A percentile compares a stretch with the other conserved stretches of the same genome.
Conservation (phyloP, 2,888 invertebrate species). For the Zeuzera pyrina region DNA sequence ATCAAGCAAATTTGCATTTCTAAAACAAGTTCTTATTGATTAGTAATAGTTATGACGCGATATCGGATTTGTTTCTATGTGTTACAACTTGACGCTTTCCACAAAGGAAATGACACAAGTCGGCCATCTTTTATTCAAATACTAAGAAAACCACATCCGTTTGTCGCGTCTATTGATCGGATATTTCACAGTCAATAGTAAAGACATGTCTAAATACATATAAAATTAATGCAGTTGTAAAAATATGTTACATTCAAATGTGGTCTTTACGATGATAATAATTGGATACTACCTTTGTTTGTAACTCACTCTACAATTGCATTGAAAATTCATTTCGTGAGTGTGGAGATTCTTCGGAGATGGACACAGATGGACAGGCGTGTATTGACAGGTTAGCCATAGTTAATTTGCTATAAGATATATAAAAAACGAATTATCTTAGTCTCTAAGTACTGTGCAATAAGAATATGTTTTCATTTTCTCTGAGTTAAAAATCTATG, state of each 20-base stretch:
- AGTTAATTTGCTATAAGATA: neutral
- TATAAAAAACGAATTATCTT: no score
- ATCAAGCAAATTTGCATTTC: no score
- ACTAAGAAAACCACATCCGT: slow-evolving; percentile 44
- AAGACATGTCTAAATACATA: slow-evolving; percentile 13
- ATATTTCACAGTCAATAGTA: slow-evolving; percentile 26
- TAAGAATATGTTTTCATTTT: neutral
- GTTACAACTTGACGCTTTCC: slow-evolving; percentile 24
- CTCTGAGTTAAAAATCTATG: neutral
- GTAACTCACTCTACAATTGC: no score
- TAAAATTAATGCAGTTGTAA: slow-evolving; percentile 8
- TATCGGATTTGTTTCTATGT: neutral
- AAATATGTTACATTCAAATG: neutral
- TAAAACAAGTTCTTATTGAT: no score
- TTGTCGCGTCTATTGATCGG: slow-evolving; percentile 33
- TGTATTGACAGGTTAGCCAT: slow-evolving; percentile 1
- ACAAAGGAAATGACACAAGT: slow-evolving; percentile 49
- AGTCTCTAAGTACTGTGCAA: neutral
- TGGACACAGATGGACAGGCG: slow-evolving; percentile 8
- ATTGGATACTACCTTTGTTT: no score
- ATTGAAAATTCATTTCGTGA: neutral
- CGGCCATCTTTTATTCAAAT: slow-evolving; percentile 44
- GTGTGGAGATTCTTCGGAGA: slow-evolving; percentile 3
- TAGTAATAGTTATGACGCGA: no score
- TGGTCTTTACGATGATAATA: neutral